These are phyloP conservation scores for Halictus quadricinctus DNA, from an alignment of 2,888 invertebrate species.

Conservation along the genomic window DNA sequence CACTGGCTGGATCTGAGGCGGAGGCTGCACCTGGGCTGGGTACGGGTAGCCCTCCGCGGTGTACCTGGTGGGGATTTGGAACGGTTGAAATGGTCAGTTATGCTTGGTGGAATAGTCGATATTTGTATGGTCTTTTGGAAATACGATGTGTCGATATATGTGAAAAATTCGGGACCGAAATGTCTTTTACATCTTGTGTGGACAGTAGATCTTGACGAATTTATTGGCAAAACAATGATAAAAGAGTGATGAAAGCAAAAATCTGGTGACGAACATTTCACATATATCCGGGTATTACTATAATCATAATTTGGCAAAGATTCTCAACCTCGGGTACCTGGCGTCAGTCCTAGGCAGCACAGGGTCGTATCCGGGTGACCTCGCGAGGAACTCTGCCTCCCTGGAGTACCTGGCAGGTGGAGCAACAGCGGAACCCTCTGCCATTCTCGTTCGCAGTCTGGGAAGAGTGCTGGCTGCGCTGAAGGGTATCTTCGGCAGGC, in stretches of 20 bases:
- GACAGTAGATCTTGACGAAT: too few relatives aligned
- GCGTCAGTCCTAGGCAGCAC: conserved; percentile 73
- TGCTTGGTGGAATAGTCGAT: neutral
- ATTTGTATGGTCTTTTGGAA: neutral
- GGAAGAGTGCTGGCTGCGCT: conserved; percentile 91
- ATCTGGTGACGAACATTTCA: neutral
- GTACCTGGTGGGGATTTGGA: conserved; percentile 80
- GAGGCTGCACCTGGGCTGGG: conserved; percentile 79
- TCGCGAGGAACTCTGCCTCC: conserved; percentile 87
- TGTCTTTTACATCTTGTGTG: neutral
- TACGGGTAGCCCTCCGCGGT: conserved; percentile 92
- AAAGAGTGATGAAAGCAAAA: too few relatives aligned
- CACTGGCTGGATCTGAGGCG: conserved; percentile 71
- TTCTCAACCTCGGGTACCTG: conserved; percentile 76
- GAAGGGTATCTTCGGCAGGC: conserved; percentile 86
- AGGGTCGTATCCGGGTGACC: conserved; percentile 80
- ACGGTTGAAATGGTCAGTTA: neutral
- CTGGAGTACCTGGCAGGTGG: conserved; percentile 85
- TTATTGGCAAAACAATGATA: too few relatives aligned
- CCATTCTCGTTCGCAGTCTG: conserved; percentile 85
- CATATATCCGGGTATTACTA: neutral
- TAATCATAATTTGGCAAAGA: neutral
- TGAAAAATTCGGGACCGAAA: neutral
- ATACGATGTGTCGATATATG: neutral
- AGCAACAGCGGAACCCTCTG: conserved; percentile 83